These are phyloP conservation scores for Leuctra nigra DNA, from an alignment of 2,888 invertebrate species.

Conservation along the genomic window DNA sequence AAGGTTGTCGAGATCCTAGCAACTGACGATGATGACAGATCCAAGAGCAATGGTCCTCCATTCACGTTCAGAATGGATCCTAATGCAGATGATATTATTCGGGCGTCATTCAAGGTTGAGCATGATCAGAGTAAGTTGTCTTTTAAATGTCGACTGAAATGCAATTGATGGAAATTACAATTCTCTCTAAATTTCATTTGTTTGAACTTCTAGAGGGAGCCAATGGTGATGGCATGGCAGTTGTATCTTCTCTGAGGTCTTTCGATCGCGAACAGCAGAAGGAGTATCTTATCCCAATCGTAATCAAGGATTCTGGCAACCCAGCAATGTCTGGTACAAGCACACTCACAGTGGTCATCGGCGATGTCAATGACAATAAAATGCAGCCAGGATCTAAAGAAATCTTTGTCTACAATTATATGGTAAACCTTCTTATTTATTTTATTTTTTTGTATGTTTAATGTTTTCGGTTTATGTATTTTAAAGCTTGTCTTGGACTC, in stretches of 20 bases:
- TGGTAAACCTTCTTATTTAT: constrained; percentile 39
- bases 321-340: constrained; percentile 96
- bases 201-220: constrained; percentile 66
- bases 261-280: constrained; percentile 96
- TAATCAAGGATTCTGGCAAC: constrained; percentile 94
- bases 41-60: constrained; percentile 94
- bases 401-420: constrained; percentile 94
- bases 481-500: too few species aligned
- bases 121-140: constrained; percentile 81
- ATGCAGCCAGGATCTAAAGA: constrained; percentile 96
- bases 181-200: background rate
- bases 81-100: constrained; percentile 86
- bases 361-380: constrained; percentile 97
- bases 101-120: constrained; percentile 92
- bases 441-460: background rate
- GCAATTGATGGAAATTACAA: too few species aligned
- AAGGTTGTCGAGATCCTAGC: constrained; percentile 90
- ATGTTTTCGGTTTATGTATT: too few species aligned
- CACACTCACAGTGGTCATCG: constrained; percentile 92
- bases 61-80: constrained; percentile 92
- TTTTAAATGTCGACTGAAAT: too few species aligned
- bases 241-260: constrained; percentile 85
- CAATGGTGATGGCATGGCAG: constrained; percentile 96
- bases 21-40: constrained; percentile 89
- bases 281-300: constrained; percentile 93